These are phyloP conservation scores for Cyphomyrus plagiostoma DNA, from an alignment of 2,113 vertebrate genomes.

Conservation along the genomic window DNA sequence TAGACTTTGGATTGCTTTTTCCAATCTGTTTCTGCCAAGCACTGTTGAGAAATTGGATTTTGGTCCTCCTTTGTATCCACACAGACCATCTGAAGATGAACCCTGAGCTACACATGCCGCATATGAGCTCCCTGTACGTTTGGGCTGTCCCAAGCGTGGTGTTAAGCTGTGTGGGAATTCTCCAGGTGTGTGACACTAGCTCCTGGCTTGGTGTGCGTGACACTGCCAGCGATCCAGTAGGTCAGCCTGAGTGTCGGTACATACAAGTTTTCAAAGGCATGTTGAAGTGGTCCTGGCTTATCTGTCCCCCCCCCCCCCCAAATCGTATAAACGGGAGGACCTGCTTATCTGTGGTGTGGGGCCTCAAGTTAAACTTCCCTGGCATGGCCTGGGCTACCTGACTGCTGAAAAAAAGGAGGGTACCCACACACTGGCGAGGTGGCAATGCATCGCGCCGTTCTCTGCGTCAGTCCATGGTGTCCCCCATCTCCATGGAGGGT, in stretches of 20 bases:
- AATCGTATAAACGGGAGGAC: background rate
- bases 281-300: background rate
- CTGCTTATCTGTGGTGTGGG: background rate
- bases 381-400: background rate
- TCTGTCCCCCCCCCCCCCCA: background rate
- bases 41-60: background rate
- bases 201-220: background rate
- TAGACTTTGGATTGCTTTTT: background rate
- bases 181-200: background rate
- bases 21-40: background rate
- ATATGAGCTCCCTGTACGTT: background rate
- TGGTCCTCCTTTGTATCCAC: background rate
- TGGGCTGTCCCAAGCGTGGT: background rate
- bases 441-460: background rate
- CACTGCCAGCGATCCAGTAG: background rate
- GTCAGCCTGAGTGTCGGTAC: background rate
- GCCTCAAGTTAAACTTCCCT: background rate
- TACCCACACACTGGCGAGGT: too few species aligned
- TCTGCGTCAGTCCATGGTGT: background rate
- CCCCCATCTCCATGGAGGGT: background rate
- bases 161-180: background rate
- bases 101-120: background rate
- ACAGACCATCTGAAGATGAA: background rate
- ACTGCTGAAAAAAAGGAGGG: background rate
- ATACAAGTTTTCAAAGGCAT: background rate